Percentiles rank a stretch among this genome's conserved stretches.
Conservation (phyloP, 2,113 vertebrate species). For the Lonchura striata region DNA sequence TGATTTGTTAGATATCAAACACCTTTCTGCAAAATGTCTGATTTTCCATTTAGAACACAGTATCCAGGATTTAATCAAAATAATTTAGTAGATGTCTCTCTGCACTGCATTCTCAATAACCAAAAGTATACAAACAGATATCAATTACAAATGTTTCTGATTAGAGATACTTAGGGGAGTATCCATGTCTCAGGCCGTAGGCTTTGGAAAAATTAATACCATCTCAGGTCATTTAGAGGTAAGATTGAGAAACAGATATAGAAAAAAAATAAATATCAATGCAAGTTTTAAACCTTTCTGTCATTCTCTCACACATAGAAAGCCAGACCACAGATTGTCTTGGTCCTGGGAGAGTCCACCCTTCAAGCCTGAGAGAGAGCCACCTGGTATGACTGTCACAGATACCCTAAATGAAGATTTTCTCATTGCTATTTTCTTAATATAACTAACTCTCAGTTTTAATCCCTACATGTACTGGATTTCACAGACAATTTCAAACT, state of each 20-base stretch:
- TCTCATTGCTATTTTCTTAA: background rate
- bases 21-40: background rate
- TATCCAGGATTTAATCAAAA: background rate
- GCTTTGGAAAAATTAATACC: background rate
- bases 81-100: background rate
- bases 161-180: background rate
- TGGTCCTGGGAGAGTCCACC: background rate
- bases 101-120: background rate
- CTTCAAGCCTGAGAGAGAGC: background rate
- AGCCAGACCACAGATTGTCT: background rate
- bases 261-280: background rate
- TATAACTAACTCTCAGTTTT: background rate
- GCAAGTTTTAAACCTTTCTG: background rate
- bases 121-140: background rate
- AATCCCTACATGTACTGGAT: background rate
- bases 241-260: background rate
- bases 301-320: background rate
- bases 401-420: background rate
- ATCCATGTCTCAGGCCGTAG: fast-evolving
- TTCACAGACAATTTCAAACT: background rate
- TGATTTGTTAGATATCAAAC: background rate
- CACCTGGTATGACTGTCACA: fast-evolving
- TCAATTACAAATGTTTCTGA: background rate
- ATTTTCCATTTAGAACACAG: background rate
- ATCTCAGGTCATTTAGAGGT: background rate